Evolutionary conservation across 2,888 invertebrate genomes (phyloP).

Genomic region (Meteorus cinctellus): DNA sequence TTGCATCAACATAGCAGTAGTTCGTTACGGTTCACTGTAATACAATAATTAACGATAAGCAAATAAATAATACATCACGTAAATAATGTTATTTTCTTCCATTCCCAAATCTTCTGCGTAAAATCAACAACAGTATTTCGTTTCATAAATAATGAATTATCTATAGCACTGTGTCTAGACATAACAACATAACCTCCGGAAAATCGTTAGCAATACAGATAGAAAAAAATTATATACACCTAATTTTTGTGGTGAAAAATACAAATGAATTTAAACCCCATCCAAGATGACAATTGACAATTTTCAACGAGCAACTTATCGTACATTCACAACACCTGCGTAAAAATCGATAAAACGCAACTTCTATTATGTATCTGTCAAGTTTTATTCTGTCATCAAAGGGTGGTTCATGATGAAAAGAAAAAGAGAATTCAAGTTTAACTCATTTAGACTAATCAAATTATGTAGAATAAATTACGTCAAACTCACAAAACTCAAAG

Average conservation of each 20-base stretch:
- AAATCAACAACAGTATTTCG: not conserved
- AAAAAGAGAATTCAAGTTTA: conserved; percentile 43
- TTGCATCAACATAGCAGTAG: not conserved
- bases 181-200: conserved; percentile 27
- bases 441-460: conserved; percentile 40
- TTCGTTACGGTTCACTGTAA: not conserved
- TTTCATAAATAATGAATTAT: conserved; percentile 1
- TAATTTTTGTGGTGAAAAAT: not conserved
- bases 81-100: not conserved
- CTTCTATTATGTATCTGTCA: conserved; percentile 47
- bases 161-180: not conserved
- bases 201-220: not conserved
- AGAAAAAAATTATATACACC: not conserved
- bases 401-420: conserved; percentile 8
- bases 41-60: not conserved
- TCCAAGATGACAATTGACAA: not conserved
- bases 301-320: not conserved
- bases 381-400: conserved; percentile 6
- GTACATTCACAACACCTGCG: not conserved
- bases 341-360: conserved; percentile 40
- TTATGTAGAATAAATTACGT: conserved; percentile 12
- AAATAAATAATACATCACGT: not conserved
- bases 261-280: not conserved
- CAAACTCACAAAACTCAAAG: conserved; percentile 20
- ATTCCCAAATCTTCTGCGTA: too few species aligned